These are phyloP conservation scores for Rhabditoides inermis DNA, from an alignment of 2,888 invertebrate genomes.

Conservation along the genomic window DNA sequence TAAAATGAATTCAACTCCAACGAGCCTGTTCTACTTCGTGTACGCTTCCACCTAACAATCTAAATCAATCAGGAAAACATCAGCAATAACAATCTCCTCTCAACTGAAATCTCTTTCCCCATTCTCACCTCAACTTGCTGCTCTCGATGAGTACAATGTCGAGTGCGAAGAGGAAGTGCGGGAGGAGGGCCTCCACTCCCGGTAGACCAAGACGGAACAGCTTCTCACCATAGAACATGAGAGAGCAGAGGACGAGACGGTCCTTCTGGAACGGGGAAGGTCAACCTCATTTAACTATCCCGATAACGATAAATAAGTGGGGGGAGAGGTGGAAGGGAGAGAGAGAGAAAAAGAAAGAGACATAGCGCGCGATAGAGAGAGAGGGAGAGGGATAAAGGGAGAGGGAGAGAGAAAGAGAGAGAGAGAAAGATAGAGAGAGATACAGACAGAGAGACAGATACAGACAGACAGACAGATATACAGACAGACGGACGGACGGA, in stretches of 20 bases:
- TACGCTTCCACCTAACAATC: too few relatives aligned
- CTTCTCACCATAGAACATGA: conserved; percentile 58
- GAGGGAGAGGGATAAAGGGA: too few relatives aligned
- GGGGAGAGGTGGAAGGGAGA: not conserved
- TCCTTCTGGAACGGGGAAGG: conserved; percentile 32
- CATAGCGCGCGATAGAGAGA: too few relatives aligned
- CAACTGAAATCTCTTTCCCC: too few relatives aligned
- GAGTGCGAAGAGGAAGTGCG: conserved; percentile 77
- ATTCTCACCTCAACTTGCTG: conserved; percentile 44
- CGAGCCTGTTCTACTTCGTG: too few relatives aligned
- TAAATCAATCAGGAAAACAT: too few relatives aligned
- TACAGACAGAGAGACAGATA: too few relatives aligned
- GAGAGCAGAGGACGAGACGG: conserved; percentile 44
- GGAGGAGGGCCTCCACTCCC: conserved; percentile 77
- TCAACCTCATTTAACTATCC: conserved; percentile 62
- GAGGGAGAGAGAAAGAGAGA: too few relatives aligned
- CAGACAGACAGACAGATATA: not conserved
- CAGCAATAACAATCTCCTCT: not conserved
- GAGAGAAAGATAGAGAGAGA: too few relatives aligned
- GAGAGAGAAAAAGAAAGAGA: too few relatives aligned
- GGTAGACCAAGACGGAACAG: conserved; percentile 76
- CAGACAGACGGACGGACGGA: too few relatives aligned
- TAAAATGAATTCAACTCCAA: not conserved
- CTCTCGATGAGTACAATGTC: conserved; percentile 78
- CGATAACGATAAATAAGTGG: conserved; percentile 67